Conservation (phyloP, 30 jellyfish, hydroid and myxozoan species). For the Aurelia coerulea region DNA sequence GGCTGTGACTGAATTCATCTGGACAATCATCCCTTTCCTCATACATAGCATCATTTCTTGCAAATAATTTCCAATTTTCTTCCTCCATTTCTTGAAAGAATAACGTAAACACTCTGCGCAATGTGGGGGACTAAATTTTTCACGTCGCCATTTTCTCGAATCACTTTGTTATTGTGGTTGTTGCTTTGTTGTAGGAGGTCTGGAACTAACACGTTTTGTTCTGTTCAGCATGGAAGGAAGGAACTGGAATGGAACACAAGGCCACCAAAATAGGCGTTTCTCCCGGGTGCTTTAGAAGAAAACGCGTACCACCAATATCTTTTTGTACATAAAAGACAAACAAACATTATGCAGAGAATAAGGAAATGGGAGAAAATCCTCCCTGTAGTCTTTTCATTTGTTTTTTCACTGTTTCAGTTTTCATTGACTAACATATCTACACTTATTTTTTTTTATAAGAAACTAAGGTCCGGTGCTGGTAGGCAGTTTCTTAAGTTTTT, state of each 20-base stretch:
- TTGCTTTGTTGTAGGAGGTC: slow-evolving; percentile 15
- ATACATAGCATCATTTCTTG: not conserved
- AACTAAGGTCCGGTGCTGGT: too few relatives aligned
- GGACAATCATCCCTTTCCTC: slow-evolving; percentile 3
- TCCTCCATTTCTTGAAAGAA: not conserved
- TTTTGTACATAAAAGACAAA: too few relatives aligned
- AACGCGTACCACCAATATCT: too few relatives aligned
- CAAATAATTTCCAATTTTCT: slow-evolving; percentile 27
- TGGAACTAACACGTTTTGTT: not conserved
- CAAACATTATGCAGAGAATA: too few relatives aligned
- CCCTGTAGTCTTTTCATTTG: too few relatives aligned
- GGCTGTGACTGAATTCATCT: not conserved
- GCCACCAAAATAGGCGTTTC: too few relatives aligned
- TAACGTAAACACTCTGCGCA: not conserved
- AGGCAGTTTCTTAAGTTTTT: too few relatives aligned
- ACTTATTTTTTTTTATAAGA: too few relatives aligned
- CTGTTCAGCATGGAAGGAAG: not conserved
- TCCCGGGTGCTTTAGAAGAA: too few relatives aligned
- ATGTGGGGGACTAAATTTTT: slow-evolving; percentile 1
- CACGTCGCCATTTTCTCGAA: not conserved
- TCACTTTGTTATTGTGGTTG: not conserved
- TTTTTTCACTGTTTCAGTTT: too few relatives aligned
- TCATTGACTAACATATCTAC: too few relatives aligned
- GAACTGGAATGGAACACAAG: not conserved
- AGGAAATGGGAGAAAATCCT: too few relatives aligned